Conservation (phyloP, 2,888 invertebrate genomes). For the Creontiades dilutus region DNA sequence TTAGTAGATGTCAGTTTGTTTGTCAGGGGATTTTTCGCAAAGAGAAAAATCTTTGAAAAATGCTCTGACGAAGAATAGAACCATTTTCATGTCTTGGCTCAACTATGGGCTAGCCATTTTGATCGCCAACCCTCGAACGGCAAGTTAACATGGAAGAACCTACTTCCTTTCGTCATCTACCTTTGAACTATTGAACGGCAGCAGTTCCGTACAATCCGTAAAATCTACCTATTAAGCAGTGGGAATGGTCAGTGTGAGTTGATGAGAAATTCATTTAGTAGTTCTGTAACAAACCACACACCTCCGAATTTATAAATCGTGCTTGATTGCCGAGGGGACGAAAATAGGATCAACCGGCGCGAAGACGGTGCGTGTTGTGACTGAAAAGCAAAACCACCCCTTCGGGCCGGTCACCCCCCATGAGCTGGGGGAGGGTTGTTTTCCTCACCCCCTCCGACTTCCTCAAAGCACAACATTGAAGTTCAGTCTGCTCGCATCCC, state of each 20-base stretch:
- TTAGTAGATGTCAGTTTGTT: no score
- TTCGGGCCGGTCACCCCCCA: neutral
- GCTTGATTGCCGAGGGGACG: neutral
- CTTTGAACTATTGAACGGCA: no score
- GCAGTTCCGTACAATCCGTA: no score
- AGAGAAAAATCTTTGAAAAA: no score
- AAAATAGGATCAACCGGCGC: constrained; percentile 36
- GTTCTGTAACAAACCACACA: constrained; percentile 11
- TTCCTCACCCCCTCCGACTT: constrained; percentile 41
- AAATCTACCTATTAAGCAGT: neutral
- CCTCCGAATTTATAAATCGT: neutral
- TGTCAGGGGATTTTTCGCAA: no score
- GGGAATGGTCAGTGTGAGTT: neutral
- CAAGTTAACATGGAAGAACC: no score
- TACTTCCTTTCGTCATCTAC: no score
- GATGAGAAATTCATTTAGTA: neutral
- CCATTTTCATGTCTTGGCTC: no score
- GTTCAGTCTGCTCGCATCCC: constrained; percentile 65
- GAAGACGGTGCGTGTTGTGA: constrained; percentile 52
- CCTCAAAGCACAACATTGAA: constrained; percentile 15
- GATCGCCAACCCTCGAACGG: no score
- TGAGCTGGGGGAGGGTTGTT: constrained; percentile 56
- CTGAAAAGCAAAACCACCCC: neutral
- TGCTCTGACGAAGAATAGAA: no score
- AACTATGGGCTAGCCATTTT: no score